Evolutionary conservation across 2,113 vertebrate species (phyloP), one percentile per base, ranked within the genome.

Genomic region (Pithys albifrons): DNA sequence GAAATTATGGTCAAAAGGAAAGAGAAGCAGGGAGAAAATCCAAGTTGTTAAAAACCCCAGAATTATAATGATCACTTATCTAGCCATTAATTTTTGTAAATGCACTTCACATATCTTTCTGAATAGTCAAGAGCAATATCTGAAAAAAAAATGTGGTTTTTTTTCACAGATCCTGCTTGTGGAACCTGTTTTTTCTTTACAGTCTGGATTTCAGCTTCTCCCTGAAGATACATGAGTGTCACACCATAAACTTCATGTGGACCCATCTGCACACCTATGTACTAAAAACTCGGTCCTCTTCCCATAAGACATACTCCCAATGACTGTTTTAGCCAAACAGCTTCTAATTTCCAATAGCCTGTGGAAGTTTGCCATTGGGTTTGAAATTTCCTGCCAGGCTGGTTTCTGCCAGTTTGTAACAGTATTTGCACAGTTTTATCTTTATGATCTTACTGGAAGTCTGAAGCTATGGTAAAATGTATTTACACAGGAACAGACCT

Each of bases 301-400:
- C 48, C 83, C 61, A 46, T 64, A 70, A 86, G 66, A 76, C 54
- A 59, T 76, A 67, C 3, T 66, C 20, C 8, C 83, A 81, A 19
- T 28, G 27, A 91, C 92, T 93, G 49, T 94, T 97, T 96, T 97
- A 97, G 94, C 19, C 20, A 93, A 93, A 96, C 91, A 96, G 95
- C 92, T 97, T 96, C 96, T 98, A 83, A 97, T 97, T 97, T 98
- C 94, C 84, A 97, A 96, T 95, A 97, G 96, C 95, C 89, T 97
- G 95, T 97, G 96, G 95, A 98, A 97, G 96, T 94, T 97, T 97
- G 97, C 97, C 93, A 96, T 95, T 97, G 85, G 83, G 93, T 94
- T 97, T 97, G 96, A 94, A 97, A 96, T 97, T 96, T 97, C 61
- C 89, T 97, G 94, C 86, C 85, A 45, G 94, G 79, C 80, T 97